Base-by-base conservation (phyloP, 2,113 vertebrate genomes). In the Oplegnathus fasciatus region DNA sequence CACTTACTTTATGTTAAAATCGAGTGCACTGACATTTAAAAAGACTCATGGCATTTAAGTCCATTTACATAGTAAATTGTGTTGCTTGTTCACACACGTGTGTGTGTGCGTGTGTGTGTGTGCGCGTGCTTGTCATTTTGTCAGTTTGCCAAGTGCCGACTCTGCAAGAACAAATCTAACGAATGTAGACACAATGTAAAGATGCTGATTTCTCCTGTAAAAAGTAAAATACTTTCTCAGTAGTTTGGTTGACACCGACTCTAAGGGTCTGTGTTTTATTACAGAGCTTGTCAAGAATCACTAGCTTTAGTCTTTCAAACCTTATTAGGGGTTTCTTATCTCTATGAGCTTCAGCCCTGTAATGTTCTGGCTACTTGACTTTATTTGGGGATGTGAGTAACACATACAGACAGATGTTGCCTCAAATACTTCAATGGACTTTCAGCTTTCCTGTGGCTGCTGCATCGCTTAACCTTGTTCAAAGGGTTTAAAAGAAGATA, bases 21-120 rank as follows among this genome's bases (percentile, higher is more conserved):
- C 24, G 18, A 84, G 82, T 55, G 74, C 82, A 58, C 20, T 93
- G 93, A 92, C 89, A 92, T 93, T 93, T 90, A 69, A 75, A 77
- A 65, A 54, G 75, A 75, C 75, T 92, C 48, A 0, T 91, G 93
- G 80, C 88, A 90, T 93, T 93, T 84, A 73, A 84, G 75, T 48
- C 66, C 64, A 92, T 94, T 92, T 89, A 86, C 75, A 83, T 84
- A 74, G 70, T 78, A 86, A 86, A 91, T 80, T 82, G 79, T 72
- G 77, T 75, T 58, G 82, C 40, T 86, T 71, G 55, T 82, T 89
- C 70, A 74, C 34, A 46, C n/a, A n/a, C n/a, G n/a, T n/a, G n/a
- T n/a, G n/a, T n/a, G n/a, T 2, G 17, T 37, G 34, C n/a, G 78
- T 30, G 57, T n/a, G 61, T 46, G 42, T 14, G 32, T 28, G 32